Evolutionary conservation across 2,797 vertebrate species (phyloP).

Genomic region (Brachymystax lenok): DNA sequence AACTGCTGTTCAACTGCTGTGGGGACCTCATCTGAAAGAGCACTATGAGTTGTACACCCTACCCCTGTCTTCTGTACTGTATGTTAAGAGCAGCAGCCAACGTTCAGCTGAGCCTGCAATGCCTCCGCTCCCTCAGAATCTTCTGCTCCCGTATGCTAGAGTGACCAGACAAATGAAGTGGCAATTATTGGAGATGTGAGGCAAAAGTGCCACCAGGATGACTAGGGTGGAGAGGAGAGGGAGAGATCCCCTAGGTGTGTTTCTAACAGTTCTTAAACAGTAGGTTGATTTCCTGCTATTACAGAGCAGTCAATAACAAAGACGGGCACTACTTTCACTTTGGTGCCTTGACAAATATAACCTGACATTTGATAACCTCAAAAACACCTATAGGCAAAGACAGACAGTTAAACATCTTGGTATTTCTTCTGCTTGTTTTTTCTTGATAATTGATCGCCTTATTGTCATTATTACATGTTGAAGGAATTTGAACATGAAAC

Average conservation of each 20-base stretch:
- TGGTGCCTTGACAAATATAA: slow-evolving; percentile 53
- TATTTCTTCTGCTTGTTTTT: slow-evolving; percentile 26
- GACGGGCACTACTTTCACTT: slow-evolving; percentile 59
- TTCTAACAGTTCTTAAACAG: slow-evolving; percentile 25
- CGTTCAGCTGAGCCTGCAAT: neutral
- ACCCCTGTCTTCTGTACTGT: slow-evolving; percentile 13
- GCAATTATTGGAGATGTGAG: slow-evolving; percentile 35
- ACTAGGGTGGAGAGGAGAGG: slow-evolving; percentile 8
- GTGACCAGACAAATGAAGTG: slow-evolving; percentile 34
- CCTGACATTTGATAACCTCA: neutral
- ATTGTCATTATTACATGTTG: neutral
- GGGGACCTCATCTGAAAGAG: neutral
- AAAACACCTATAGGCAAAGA: neutral
- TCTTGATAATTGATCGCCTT: slow-evolving; percentile 48
- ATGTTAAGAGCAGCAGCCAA: slow-evolving; percentile 6
- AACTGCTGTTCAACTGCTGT: slow-evolving; percentile 3
- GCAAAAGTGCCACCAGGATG: slow-evolving; percentile 30
- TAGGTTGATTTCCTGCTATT: slow-evolving; percentile 61
- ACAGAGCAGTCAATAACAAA: slow-evolving; percentile 49
- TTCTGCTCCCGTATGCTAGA: slow-evolving; percentile 10
- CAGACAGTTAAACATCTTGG: slow-evolving; percentile 17
- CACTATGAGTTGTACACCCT: neutral
- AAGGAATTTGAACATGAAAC: slow-evolving; percentile 1
- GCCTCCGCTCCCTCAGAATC: slow-evolving; percentile 7
- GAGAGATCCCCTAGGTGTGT: slow-evolving; percentile 3